Evolutionary conservation across 2,888 invertebrate genomes (phyloP).

Genomic region (Drosophila anomelani): DNA sequence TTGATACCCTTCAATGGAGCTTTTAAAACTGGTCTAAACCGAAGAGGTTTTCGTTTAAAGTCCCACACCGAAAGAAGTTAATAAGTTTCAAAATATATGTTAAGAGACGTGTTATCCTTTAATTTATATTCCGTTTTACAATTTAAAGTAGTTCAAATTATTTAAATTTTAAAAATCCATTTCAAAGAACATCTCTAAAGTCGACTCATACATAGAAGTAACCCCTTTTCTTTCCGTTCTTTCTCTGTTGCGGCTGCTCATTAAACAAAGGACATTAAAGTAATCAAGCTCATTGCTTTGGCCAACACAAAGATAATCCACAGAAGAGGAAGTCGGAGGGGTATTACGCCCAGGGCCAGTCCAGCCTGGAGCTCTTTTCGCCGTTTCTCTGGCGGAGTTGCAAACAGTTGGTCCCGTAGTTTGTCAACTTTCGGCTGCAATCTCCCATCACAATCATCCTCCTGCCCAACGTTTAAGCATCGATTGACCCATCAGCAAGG

Average conservation of each 20-base stretch:
- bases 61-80: neutral
- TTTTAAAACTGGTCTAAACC: neutral
- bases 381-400: slow-evolving; percentile 9
- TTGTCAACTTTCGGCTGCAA: slow-evolving; percentile 36
- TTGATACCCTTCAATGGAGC: slow-evolving; percentile 3
- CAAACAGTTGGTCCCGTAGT: slow-evolving; percentile 26
- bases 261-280: slow-evolving; percentile 48
- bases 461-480: slow-evolving; percentile 40
- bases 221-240: neutral
- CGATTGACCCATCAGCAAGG: slow-evolving; percentile 51
- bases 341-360: slow-evolving; percentile 1
- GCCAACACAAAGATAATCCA: slow-evolving; percentile 37
- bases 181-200: neutral
- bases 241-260: slow-evolving; percentile 31
- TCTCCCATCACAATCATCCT: slow-evolving; percentile 28
- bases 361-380: neutral
- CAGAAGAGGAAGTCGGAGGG: neutral
- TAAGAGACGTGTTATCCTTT: neutral
- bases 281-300: slow-evolving; percentile 43
- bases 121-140: neutral
- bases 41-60: neutral
- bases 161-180: neutral
- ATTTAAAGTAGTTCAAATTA: neutral
- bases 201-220: neutral
- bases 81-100: neutral